These are phyloP conservation scores for Serinus canaria DNA, from an alignment of 2,113 vertebrate species.

Conservation along the genomic window DNA sequence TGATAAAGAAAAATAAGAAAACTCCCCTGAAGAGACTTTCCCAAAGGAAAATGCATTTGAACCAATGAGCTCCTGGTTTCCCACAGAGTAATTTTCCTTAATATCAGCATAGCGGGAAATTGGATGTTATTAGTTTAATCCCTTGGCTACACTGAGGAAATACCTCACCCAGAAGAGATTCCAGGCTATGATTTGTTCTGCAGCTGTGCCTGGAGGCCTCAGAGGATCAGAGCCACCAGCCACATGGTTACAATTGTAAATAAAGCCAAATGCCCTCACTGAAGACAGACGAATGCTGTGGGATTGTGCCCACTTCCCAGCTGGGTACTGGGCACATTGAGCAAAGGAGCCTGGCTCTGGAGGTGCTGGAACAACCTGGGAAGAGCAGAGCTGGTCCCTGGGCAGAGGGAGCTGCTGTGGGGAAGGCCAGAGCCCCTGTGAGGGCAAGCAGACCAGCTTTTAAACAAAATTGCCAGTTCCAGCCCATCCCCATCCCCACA, in stretches of 20 bases:
- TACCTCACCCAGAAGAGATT: constrained; percentile 24
- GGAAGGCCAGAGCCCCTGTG: neutral
- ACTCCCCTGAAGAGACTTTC: neutral
- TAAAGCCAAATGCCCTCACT: neutral
- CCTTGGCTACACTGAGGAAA: constrained; percentile 18
- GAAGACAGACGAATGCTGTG: neutral
- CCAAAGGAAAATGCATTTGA: neutral
- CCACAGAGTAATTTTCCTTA: neutral
- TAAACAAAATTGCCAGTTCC: neutral
- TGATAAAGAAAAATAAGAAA: neutral
- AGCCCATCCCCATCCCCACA: neutral
- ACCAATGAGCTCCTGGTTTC: neutral
- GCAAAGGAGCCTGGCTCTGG: neutral
- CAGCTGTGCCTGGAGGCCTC: constrained; percentile 14
- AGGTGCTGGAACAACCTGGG: neutral
- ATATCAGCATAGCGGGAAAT: neutral
- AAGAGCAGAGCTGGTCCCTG: neutral
- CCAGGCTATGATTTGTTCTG: neutral
- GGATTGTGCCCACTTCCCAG: neutral
- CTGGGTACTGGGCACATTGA: neutral
- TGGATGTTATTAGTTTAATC: constrained; percentile 18
- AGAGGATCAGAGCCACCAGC: neutral
- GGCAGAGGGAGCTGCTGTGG: neutral
- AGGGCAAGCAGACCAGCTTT: neutral
- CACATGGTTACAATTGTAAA: neutral